A percentile compares a stretch with the other conserved stretches of the same genome.
Evolutionary conservation across 2,113 vertebrate species (phyloP).

Genomic region (Myodes glareolus): DNA sequence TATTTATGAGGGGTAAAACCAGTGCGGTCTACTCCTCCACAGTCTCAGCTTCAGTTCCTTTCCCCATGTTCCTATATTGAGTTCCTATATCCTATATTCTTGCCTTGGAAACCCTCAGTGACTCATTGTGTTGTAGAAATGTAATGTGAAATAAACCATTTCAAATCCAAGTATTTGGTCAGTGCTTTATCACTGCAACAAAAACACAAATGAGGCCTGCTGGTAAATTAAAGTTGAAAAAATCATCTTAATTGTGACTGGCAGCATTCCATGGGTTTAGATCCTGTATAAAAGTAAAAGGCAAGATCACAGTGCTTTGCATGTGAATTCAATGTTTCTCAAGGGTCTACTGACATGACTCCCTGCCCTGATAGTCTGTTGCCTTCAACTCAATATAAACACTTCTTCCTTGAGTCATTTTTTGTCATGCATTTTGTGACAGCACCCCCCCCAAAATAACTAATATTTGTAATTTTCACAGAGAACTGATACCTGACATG

Average conservation of each 20-base stretch:
- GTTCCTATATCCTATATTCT: too few relatives aligned
- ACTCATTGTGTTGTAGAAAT: neutral
- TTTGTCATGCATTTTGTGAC: neutral
- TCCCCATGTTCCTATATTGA: neutral
- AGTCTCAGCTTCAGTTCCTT: neutral
- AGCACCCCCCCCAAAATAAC: neutral
- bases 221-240: neutral
- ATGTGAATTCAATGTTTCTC: neutral
- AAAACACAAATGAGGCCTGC: neutral
- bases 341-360: neutral
- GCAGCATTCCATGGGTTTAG: neutral
- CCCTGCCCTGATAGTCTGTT: neutral
- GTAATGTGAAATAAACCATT: neutral
- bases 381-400: neutral
- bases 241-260: neutral
- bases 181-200: neutral
- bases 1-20: neutral
- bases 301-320: neutral
- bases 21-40: neutral
- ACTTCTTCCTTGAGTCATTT: neutral
- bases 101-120: too few relatives aligned
- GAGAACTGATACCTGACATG: neutral
- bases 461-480: neutral
- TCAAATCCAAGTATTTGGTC: neutral
- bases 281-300: neutral